Percentiles rank a stretch among this genome's conserved stretches.
Evolutionary conservation across 2,113 vertebrate species (phyloP).

Genomic region (Nycticorax nycticorax): DNA sequence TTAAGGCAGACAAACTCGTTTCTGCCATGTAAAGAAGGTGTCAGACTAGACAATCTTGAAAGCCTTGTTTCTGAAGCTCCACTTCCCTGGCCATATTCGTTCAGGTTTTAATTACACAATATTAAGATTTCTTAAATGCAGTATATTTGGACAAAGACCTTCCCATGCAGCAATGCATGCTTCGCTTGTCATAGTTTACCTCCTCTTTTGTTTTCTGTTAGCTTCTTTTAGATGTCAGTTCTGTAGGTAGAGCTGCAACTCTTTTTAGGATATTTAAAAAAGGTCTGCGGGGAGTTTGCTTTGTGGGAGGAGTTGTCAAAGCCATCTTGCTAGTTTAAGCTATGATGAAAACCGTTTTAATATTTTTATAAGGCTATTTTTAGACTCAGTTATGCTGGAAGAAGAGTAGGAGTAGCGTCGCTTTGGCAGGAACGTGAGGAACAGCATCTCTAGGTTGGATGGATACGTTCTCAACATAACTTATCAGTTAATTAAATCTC

Average conservation of each 20-base stretch:
- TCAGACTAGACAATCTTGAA: conserved; percentile 50
- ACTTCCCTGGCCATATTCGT: background rate
- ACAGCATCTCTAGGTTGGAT: background rate
- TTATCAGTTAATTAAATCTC: background rate
- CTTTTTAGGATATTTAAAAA: background rate
- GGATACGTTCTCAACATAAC: background rate
- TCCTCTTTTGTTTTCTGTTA: background rate
- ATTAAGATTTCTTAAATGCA: conserved; percentile 1
- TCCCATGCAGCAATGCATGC: background rate
- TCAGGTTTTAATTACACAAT: conserved; percentile 13
- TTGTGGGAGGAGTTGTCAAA: conserved; percentile 1
- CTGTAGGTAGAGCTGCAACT: background rate
- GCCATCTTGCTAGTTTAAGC: background rate
- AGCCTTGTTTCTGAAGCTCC: conserved; percentile 25
- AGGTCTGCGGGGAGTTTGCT: background rate
- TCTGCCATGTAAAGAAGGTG: background rate
- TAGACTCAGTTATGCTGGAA: background rate
- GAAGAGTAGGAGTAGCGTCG: background rate
- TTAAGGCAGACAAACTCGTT: conserved; percentile 9
- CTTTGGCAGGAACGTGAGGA: conserved; percentile 4
- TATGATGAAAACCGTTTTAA: conserved; percentile 5
- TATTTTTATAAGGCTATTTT: conserved; percentile 24
- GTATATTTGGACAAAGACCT: background rate
- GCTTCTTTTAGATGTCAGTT: background rate
- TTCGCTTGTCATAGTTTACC: background rate